Percentiles rank a stretch among this genome's conserved stretches.
Evolutionary conservation across 2,113 vertebrate species (phyloP).

Genomic region (Callopanchax toddi): DNA sequence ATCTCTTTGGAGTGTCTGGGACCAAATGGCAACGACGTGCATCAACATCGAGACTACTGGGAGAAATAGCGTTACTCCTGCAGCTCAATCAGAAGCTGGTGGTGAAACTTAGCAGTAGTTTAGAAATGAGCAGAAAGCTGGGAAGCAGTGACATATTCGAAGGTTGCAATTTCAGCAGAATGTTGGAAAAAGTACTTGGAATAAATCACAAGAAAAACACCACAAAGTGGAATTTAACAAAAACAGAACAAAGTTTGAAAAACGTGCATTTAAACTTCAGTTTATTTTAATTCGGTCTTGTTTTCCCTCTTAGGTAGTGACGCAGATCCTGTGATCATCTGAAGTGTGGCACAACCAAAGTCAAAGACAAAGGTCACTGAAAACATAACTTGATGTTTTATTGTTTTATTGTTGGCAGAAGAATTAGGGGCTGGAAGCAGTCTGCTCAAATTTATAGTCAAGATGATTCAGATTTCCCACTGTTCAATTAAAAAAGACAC

Average conservation of each 20-base stretch:
- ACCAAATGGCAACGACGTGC: neutral
- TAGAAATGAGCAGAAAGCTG: neutral
- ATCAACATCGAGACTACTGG: neutral
- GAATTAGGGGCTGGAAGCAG: neutral
- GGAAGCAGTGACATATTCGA: neutral
- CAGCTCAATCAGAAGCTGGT: neutral
- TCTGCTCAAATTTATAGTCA: neutral
- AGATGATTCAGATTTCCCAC: neutral
- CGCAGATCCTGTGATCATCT: neutral
- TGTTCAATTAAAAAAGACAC: neutral
- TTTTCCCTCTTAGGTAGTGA: neutral
- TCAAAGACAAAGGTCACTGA: neutral
- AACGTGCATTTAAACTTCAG: neutral
- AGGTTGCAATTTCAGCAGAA: neutral
- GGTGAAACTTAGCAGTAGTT: neutral
- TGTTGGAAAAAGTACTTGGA: neutral
- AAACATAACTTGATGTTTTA: neutral
- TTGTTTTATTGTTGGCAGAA: neutral
- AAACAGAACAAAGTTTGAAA: neutral
- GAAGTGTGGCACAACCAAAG: neutral
- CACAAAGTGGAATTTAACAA: neutral
- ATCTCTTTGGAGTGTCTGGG: slow-evolving; percentile 2
- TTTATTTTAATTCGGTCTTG: neutral
- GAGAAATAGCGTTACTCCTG: neutral
- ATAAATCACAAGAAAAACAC: neutral